A percentile compares a stretch with the other conserved stretches of the same genome.
These are phyloP conservation scores for Carcinoscorpius rotundicauda DNA, from an alignment of 1,140 invertebrate species.

Conservation along the genomic window DNA sequence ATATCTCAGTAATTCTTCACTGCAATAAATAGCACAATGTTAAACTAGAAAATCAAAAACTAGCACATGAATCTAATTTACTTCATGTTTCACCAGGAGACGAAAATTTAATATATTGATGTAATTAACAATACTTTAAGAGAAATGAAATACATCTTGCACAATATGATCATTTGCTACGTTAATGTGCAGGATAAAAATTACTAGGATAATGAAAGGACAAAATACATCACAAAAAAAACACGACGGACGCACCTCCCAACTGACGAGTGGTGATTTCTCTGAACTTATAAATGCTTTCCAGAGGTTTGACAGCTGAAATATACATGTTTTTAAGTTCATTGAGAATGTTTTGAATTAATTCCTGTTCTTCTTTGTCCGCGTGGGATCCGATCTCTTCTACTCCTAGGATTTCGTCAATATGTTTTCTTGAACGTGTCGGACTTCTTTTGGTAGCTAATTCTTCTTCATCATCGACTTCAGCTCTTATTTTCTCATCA, in stretches of 20 bases:
- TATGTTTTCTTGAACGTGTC: slow-evolving; percentile 48
- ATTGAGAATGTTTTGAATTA: slow-evolving; percentile 59
- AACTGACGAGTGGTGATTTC: slow-evolving; percentile 68
- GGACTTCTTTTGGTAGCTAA: background rate
- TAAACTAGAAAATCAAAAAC: too few species aligned
- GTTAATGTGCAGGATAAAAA: background rate
- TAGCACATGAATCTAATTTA: too few species aligned
- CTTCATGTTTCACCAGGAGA: too few species aligned
- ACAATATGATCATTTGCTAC: slow-evolving; percentile 2
- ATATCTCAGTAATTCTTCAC: too few species aligned
- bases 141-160: too few species aligned
- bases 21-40: too few species aligned
- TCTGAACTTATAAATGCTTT: slow-evolving; percentile 77
- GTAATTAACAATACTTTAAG: background rate
- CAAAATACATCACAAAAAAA: background rate
- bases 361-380: slow-evolving; percentile 42
- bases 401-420: slow-evolving; percentile 62
- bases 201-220: background rate
- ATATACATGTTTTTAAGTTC: slow-evolving; percentile 81
- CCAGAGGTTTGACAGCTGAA: slow-evolving; percentile 74
- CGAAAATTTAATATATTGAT: too few species aligned
- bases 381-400: slow-evolving; percentile 45
- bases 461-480: slow-evolving; percentile 14
- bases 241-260: slow-evolving; percentile 6
- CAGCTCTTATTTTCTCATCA: slow-evolving; percentile 15